Conservation (phyloP, 1,140 invertebrate species). For the Drosophila saltans region DNA sequence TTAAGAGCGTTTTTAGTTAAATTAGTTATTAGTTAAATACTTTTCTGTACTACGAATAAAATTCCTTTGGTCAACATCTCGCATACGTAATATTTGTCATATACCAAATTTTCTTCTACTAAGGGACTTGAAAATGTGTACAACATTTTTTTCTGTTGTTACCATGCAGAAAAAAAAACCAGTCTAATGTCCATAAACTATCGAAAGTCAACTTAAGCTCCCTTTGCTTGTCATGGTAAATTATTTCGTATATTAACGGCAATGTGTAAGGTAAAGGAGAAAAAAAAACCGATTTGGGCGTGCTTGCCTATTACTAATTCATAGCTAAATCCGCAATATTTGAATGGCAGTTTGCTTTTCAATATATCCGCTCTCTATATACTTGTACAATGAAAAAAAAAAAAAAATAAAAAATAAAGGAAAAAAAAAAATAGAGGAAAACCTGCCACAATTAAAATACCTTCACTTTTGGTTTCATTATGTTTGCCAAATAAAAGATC, state of each 20-base stretch:
- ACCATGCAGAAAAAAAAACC: background rate
- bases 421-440: conserved; percentile 40
- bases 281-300: conserved; percentile 24
- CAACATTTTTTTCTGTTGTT: background rate
- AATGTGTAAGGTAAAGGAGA: conserved; percentile 24
- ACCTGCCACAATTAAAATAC: conserved; percentile 64
- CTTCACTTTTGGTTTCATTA: conserved; percentile 64
- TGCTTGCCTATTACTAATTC: conserved; percentile 21
- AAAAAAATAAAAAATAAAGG: conserved; percentile 15
- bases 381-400: conserved; percentile 3
- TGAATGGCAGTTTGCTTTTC: conserved; percentile 15
- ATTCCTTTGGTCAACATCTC: background rate
- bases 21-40: background rate
- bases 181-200: conserved; percentile 6
- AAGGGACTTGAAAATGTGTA: background rate
- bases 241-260: conserved; percentile 19
- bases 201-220: conserved; percentile 9
- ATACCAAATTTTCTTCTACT: background rate
- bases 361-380: conserved; percentile 14
- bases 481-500: conserved; percentile 59
- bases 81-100: background rate
- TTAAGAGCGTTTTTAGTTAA: background rate
- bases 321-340: conserved; percentile 20
- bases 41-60: background rate
- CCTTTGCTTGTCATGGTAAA: conserved; percentile 19